Evolutionary conservation across 2,888 invertebrate species (phyloP).

Genomic region (Sinotaia quadrata): DNA sequence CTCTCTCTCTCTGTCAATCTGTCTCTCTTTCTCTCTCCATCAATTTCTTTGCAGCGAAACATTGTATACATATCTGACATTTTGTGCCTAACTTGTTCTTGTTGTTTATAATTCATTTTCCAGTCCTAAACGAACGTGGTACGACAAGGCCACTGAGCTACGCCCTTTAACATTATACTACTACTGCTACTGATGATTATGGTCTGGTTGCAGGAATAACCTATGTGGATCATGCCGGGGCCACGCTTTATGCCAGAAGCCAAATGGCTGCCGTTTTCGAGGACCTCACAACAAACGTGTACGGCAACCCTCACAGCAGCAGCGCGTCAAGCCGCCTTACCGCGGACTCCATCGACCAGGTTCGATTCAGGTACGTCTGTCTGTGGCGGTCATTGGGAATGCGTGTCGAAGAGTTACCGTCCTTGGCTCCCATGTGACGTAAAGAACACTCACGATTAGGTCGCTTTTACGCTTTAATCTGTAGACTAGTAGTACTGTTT

Average conservation of each 20-base stretch:
- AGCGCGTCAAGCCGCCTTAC: constrained; percentile 83
- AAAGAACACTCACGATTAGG: no score
- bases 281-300: constrained; percentile 82
- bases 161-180: background rate
- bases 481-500: no score
- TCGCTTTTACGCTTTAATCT: no score
- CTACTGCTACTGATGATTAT: background rate
- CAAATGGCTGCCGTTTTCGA: constrained; percentile 80
- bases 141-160: no score
- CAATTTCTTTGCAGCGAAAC: constrained; percentile 8
- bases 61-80: no score
- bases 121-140: no score
- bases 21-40: constrained; percentile 10
- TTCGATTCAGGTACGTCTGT: constrained; percentile 79
- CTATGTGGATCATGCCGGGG: constrained; percentile 92
- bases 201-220: constrained; percentile 45
- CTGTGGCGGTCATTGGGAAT: background rate
- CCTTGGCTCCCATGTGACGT: no score
- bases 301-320: constrained; percentile 90
- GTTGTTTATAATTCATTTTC: no score
- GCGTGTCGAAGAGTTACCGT: no score
- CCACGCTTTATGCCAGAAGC: constrained; percentile 84
- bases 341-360: constrained; percentile 88
- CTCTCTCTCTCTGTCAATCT: background rate
- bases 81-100: no score